These are phyloP conservation scores for Aporophyla lueneburgensis DNA, from an alignment of 2,888 invertebrate species.

Conservation along the genomic window DNA sequence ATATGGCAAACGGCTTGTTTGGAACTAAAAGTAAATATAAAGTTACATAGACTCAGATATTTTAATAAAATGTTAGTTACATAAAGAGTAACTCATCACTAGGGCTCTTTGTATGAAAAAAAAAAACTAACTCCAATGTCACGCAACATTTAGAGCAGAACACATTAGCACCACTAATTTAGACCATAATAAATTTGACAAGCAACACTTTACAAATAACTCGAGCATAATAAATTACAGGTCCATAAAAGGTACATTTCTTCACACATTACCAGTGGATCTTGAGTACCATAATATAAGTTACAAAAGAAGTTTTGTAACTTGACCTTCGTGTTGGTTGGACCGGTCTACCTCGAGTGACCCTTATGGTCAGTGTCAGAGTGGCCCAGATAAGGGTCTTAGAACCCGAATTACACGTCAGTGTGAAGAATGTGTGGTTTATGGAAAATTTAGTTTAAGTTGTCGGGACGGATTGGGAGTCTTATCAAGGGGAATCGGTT, in stretches of 20 bases:
- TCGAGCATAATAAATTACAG: constrained; percentile 12
- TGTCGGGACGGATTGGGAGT: background rate
- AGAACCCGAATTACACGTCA: constrained; percentile 16
- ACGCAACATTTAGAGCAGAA: constrained; percentile 6
- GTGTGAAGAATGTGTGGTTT: background rate
- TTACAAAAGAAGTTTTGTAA: constrained; percentile 66
- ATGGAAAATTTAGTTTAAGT: background rate
- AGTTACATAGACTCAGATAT: too few relatives aligned
- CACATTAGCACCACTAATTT: constrained; percentile 2
- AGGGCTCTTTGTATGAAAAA: too few relatives aligned
- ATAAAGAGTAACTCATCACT: background rate
- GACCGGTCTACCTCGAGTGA: constrained; percentile 39
- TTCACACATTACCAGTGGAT: constrained; percentile 24
- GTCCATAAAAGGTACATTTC: constrained; percentile 21
- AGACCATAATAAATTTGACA: constrained; percentile 24
- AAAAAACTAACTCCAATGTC: constrained; percentile 21
- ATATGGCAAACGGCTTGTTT: too few relatives aligned
- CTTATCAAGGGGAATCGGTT: too few relatives aligned
- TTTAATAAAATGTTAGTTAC: too few relatives aligned
- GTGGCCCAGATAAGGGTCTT: constrained; percentile 44
- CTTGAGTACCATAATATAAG: constrained; percentile 32
- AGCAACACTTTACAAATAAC: background rate
- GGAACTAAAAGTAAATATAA: too few relatives aligned
- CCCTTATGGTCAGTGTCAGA: constrained; percentile 57
- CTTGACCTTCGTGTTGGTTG: constrained; percentile 55